Percentiles rank a stretch among this genome's conserved stretches.
phyloP scores from a whole-genome alignment of 2,797 vertebrate genomes.

The Manis javanica region DNA sequence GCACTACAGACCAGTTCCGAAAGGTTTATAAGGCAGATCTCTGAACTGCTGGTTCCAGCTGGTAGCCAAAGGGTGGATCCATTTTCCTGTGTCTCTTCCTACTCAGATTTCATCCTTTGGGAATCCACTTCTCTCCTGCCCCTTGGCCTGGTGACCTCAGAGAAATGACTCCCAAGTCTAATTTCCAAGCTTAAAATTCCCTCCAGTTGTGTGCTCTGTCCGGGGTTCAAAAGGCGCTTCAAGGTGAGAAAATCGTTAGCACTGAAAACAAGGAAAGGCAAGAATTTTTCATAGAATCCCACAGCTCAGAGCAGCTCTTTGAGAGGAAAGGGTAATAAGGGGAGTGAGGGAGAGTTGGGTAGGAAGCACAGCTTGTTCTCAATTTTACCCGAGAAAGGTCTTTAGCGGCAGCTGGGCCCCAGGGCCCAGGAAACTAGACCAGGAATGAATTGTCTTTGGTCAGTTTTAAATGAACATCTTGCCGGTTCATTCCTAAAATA shows the following conservation, averaged over 20 bases:
- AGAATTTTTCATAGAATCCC: constrained; percentile 90
- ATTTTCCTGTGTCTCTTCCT: constrained; percentile 57
- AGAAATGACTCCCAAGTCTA: constrained; percentile 78
- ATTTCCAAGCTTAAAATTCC: constrained; percentile 76
- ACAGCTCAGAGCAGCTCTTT: constrained; percentile 82
- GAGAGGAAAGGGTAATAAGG: constrained; percentile 60
- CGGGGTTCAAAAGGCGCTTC: constrained; percentile 95
- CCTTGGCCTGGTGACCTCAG: constrained; percentile 56
- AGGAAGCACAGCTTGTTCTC: constrained; percentile 79
- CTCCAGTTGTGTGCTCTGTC: constrained; percentile 82
- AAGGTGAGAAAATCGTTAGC: constrained; percentile 86
- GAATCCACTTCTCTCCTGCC: constrained; percentile 57
- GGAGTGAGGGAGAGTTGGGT: neutral
- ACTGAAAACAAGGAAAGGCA: constrained; percentile 86
- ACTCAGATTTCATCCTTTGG: constrained; percentile 23
- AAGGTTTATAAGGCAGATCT: constrained; percentile 73
- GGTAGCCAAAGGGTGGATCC: constrained; percentile 44
- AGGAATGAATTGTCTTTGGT: constrained; percentile 82
- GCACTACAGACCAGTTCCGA: constrained; percentile 12
- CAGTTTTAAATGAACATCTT: constrained; percentile 77
- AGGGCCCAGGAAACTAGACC: constrained; percentile 75
- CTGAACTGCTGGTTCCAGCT: constrained; percentile 62
- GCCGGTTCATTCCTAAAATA: constrained; percentile 83
- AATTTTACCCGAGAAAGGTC: constrained; percentile 80
- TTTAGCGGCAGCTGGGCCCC: constrained; percentile 80